These are phyloP conservation scores for Cydia amplana DNA, from an alignment of 1,140 invertebrate species.

Conservation along the genomic window DNA sequence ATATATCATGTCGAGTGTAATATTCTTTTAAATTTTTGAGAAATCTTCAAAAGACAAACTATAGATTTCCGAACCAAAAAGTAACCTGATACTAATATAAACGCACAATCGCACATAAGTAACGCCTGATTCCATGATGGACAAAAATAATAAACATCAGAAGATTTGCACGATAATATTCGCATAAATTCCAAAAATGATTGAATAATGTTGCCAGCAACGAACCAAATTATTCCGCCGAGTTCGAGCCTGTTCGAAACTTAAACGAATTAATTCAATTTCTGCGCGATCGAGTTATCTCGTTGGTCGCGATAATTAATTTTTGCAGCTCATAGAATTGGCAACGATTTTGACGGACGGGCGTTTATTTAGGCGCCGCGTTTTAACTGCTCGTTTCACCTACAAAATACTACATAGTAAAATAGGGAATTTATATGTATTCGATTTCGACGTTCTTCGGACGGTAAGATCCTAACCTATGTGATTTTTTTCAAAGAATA, in stretches of 20 bases:
- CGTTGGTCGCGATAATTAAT: constrained; percentile 27
- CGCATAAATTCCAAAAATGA: neutral
- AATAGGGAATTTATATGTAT: too few relatives aligned
- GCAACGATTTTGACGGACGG: neutral
- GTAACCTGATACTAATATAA: too few relatives aligned
- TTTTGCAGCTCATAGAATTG: constrained; percentile 7
- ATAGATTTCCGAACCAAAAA: too few relatives aligned
- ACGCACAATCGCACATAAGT: too few relatives aligned
- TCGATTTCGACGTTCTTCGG: too few relatives aligned
- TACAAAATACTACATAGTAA: too few relatives aligned
- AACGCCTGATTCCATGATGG: too few relatives aligned
- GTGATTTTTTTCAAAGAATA: too few relatives aligned
- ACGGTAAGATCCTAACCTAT: too few relatives aligned
- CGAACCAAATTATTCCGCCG: constrained; percentile 15
- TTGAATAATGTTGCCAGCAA: constrained; percentile 3
- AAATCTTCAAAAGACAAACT: too few relatives aligned
- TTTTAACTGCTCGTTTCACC: neutral
- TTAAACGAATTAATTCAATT: constrained; percentile 25
- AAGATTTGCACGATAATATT: neutral
- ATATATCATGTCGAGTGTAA: too few relatives aligned
- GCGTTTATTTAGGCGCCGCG: constrained; percentile 8
- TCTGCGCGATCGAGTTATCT: constrained; percentile 17
- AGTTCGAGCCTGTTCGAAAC: neutral
- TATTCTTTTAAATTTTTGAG: too few relatives aligned
- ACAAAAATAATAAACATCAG: neutral